phyloP scores from a whole-genome alignment of 2,113 vertebrate genomes.

The Oxygymnocypris stewartii region DNA sequence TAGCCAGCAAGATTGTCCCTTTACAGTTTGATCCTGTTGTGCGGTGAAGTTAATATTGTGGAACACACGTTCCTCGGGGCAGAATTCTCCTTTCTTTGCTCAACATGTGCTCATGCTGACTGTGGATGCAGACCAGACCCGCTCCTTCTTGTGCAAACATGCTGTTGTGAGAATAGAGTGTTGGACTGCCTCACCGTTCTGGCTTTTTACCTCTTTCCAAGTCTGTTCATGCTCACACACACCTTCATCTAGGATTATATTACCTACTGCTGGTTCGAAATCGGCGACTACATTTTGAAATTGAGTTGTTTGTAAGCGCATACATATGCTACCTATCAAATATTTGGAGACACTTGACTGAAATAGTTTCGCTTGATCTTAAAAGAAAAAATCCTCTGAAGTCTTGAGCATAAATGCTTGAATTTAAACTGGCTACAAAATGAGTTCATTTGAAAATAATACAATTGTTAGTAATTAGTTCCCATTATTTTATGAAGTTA shows the following conservation, averaged over 20 bases:
- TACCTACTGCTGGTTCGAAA: neutral
- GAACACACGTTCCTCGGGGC: conserved; percentile 12
- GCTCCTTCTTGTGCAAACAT: conserved; percentile 8
- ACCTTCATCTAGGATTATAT: neutral
- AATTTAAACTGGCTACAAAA: neutral
- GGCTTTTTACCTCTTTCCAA: conserved; percentile 14
- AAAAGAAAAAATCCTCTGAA: neutral
- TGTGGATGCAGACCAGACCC: conserved; percentile 13
- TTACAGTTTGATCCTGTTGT: conserved; percentile 24
- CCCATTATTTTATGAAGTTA: no score
- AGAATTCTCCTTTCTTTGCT: neutral
- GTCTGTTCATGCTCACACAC: neutral
- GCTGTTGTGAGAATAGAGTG: conserved; percentile 13
- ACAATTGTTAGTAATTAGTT: neutral
- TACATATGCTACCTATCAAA: neutral
- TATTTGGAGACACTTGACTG: neutral
- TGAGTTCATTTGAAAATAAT: neutral
- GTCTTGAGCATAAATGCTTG: neutral
- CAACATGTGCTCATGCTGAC: neutral
- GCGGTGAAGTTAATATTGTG: conserved; percentile 18
- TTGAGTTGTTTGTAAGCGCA: neutral
- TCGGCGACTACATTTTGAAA: neutral
- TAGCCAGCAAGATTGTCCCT: conserved; percentile 18
- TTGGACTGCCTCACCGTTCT: neutral
- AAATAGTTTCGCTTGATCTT: neutral